A percentile compares a stretch with the other conserved stretches of the same genome.
Conservation (phyloP, 2,888 invertebrate species). For the Globia sparganii region DNA sequence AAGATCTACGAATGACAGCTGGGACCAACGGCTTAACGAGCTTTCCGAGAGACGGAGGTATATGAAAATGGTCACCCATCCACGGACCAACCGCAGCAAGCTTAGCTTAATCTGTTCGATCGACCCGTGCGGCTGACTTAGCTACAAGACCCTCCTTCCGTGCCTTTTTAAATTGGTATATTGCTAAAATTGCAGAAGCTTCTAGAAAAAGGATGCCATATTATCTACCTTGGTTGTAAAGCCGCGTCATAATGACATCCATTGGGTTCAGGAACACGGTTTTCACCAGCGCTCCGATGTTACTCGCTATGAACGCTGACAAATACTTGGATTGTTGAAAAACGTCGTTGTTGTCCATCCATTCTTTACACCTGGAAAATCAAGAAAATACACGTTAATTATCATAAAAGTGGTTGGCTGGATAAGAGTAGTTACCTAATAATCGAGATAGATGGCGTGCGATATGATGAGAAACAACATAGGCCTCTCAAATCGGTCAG, state of each 20-base stretch:
- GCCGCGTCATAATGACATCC: constrained; percentile 96
- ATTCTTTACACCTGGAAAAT: constrained; percentile 84
- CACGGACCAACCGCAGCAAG: too few species aligned
- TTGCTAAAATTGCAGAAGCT: not conserved
- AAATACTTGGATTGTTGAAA: constrained; percentile 91
- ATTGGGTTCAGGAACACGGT: constrained; percentile 96
- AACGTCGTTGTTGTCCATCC: constrained; percentile 84
- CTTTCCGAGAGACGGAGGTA: too few species aligned
- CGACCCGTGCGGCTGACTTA: too few species aligned
- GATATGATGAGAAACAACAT: too few species aligned
- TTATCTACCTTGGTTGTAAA: constrained; percentile 96
- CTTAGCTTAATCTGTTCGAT: too few species aligned
- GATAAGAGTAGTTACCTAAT: not conserved
- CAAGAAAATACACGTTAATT: constrained; percentile 2
- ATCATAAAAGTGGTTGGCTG: not conserved
- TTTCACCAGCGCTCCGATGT: constrained; percentile 94
- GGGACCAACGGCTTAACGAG: too few species aligned
- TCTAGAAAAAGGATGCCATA: not conserved
- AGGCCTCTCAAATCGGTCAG: too few species aligned
- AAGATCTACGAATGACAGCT: too few species aligned
- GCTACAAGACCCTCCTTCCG: too few species aligned
- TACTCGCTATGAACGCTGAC: constrained; percentile 93
- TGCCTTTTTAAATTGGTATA: too few species aligned
- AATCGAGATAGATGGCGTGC: not conserved
- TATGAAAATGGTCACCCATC: too few species aligned